Evolutionary conservation across 2,797 vertebrate species (phyloP), one percentile per base, ranked within the genome.

Genomic region (Onychomys leucogaster): DNA sequence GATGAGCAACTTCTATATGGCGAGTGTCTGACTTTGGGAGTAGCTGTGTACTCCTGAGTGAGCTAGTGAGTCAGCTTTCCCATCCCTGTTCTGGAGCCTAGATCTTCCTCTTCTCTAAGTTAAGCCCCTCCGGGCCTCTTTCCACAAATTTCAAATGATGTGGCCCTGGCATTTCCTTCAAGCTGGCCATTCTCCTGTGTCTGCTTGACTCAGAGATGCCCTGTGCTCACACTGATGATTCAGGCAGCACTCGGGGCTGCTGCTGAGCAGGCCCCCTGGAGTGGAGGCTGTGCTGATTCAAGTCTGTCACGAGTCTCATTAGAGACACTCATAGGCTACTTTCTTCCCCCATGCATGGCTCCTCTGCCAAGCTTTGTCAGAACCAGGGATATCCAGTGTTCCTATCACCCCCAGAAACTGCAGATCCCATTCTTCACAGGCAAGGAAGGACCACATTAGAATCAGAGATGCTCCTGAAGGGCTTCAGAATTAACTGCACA

Each of bases 281-380:
- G 69, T 52, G 8, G 37, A 65, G 67, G 63, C 75, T 0, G 0
- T 23, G 43, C 75, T 75, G 88, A 37, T n/a, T 37, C n/a, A 94
- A 92, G 19, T 1, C 55, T 77, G 46, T 13, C 65, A n/a, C 52
- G 43, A 19, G 75, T 80, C 27, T 82, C 37, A 13, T 7, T 29
- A 55, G 43, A 69, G 77, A 41, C 21, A 11, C 13, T 69, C 78
- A 94, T 9, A 2, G 21, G 10, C 16, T 23, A 3, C 41, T 65
- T 69, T 65, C 34, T 67, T 75, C 37, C 19, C 34, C 11, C 13
- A 1, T 1, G n/a, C 37, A 7, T 0, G 1, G n/a, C 29, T n/a
- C 19, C 17, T 77, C 2, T 1, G 32, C 9, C 1, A 41, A 19
- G 32, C 27, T 77, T 86, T 57, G 29, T 88, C 59, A 81, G 89